Percentiles rank a stretch among this genome's conserved stretches.
Conservation (phyloP, 2,113 vertebrate genomes). For the Panthera leo region DNA sequence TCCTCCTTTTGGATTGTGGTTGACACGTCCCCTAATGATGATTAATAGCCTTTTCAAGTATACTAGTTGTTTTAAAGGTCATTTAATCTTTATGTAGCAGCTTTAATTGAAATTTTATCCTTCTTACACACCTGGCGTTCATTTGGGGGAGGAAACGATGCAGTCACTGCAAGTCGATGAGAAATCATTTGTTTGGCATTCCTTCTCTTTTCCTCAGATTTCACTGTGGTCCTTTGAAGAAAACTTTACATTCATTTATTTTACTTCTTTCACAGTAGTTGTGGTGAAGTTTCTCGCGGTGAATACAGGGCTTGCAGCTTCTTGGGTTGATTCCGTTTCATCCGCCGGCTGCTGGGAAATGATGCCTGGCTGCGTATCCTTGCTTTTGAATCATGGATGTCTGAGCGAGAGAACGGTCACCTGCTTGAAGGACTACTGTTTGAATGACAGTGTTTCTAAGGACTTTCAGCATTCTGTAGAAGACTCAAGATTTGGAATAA, state of each 20-base stretch:
- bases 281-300: neutral
- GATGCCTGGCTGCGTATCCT: neutral
- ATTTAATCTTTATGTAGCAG: conserved; percentile 76
- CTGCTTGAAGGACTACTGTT: neutral
- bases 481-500: neutral
- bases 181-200: conserved; percentile 38
- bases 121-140: conserved; percentile 40
- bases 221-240: neutral
- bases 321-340: neutral
- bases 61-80: conserved; percentile 80
- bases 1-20: conserved; percentile 49
- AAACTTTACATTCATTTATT: neutral
- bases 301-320: neutral
- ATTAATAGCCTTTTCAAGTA: conserved; percentile 78
- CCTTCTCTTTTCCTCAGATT: conserved; percentile 12
- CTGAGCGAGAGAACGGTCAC: neutral
- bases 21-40: conserved; percentile 67
- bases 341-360: neutral
- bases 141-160: neutral
- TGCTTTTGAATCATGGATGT: neutral
- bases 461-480: neutral
- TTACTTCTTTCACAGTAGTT: neutral
- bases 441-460: neutral
- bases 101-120: conserved; percentile 73
- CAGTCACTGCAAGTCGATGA: neutral